Base-by-base conservation (phyloP, 1,140 invertebrate genomes). In the Platorchestia sp. region DNA sequence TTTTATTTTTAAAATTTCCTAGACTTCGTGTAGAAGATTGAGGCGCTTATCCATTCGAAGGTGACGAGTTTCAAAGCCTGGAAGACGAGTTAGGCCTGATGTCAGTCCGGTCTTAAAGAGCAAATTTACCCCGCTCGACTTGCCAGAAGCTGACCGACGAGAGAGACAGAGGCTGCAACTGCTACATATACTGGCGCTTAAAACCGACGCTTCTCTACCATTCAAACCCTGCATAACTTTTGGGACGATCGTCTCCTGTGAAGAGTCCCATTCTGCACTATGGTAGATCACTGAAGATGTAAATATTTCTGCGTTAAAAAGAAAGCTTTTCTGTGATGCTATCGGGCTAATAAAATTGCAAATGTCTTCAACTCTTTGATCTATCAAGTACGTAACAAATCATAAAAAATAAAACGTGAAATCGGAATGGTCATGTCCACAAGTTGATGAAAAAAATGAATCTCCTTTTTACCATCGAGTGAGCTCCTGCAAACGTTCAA, bases 111-210 rank as follows among this genome's bases (percentile, higher is more conserved):
- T 44, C 43, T 7, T 44, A 93, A 40, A 45, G 91, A 93, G 45
- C 45, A 93, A 47, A 93, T 93, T 93, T 93, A 40, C 91, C 40
- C 47, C 91, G 91, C 91, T 93, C 44, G 44, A 45, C 91, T 40
- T 93, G 5, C 41, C 41, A 44, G 36, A 44, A 47, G 19, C 91
- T 45, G 7, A 93, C 91, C 91, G 40, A 47, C 44, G 91, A 44
- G 22, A 47, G 59, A 45, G 91, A 10, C 45, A n/a, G 91, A 27
- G 6, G 36, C 91, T 45, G 91, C 91, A 93, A 93, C 91, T 47
- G 91, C 91, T 47, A 93, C 91, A 41, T 36, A 43, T 14, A 42
- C 87, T 6, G 87, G 7, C 87, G 10, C 59, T 36, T 22, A 75
- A 36, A 75, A 19, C 59, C 1, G 27, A 75, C 59, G 59, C 36